Evolutionary conservation across 2,113 vertebrate species (phyloP).

Genomic region (Crypturellus undulatus): DNA sequence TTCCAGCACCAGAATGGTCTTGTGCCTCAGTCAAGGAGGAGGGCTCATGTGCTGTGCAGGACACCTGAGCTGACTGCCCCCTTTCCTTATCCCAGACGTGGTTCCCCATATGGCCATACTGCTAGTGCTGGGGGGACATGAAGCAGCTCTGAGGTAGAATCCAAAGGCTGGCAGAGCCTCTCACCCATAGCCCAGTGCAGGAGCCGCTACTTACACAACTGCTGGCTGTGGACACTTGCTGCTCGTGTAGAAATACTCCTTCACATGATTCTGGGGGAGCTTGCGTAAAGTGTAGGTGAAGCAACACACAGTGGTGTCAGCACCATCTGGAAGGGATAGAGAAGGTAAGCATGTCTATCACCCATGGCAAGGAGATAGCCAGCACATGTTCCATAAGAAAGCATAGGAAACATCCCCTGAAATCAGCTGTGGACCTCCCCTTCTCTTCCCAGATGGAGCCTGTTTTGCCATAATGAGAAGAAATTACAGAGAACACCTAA

Average conservation of each 20-base stretch:
- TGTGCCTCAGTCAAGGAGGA: not conserved
- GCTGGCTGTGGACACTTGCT: conserved; percentile 53
- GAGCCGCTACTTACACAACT: conserved; percentile 44
- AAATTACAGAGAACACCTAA: not conserved
- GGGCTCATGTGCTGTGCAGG: rapidly evolving
- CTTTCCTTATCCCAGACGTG: not conserved
- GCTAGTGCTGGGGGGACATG: rapidly evolving
- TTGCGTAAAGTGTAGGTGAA: conserved; percentile 20
- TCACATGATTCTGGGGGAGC: conserved; percentile 43
- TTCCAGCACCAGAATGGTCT: not conserved
- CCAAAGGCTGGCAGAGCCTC: not conserved
- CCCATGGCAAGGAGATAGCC: not conserved
- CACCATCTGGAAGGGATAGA: conserved; percentile 38
- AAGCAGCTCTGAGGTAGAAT: not conserved
- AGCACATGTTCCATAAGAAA: not conserved
- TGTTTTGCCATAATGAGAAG: not conserved
- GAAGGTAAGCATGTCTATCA: not conserved
- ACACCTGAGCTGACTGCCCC: not conserved
- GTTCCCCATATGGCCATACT: not conserved
- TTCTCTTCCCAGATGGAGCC: not conserved
- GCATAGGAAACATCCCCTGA: not conserved
- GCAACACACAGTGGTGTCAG: conserved; percentile 46
- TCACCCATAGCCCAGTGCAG: not conserved
- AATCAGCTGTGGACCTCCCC: not conserved
- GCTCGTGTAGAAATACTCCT: conserved; percentile 66